Evolutionary conservation across 37 sponge, comb jelly and placozoan genomes (phyloP).

Genomic region (Cliona cf. orientalis): DNA sequence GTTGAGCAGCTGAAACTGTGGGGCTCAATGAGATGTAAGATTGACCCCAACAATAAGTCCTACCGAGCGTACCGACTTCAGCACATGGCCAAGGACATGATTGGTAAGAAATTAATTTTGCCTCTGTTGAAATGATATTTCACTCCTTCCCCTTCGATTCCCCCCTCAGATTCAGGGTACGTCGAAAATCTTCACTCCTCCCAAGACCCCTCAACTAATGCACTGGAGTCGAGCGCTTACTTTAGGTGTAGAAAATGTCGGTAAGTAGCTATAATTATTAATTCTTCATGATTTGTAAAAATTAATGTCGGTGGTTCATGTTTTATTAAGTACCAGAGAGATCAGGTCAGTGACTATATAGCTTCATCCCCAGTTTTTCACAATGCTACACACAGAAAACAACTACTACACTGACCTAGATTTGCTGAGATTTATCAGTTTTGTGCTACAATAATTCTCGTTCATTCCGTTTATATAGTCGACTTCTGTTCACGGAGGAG

Average conservation of each 20-base stretch:
- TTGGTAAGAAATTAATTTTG: conserved; percentile 15
- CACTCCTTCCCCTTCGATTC: not conserved
- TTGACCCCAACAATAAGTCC: conserved; percentile 36
- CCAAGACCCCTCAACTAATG: conserved; percentile 47
- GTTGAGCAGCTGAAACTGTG: conserved; percentile 78
- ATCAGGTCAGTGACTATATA: too few species aligned
- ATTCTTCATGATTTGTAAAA: not conserved
- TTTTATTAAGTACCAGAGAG: too few species aligned
- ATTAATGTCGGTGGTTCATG: too few species aligned
- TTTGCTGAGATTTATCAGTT: too few species aligned
- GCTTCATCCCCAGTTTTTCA: not conserved
- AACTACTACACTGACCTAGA: not conserved
- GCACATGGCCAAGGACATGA: conserved; percentile 40
- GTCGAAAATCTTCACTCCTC: conserved; percentile 35
- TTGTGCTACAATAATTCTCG: not conserved
- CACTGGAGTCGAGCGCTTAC: conserved; percentile 11
- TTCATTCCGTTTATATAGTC: conserved; percentile 23
- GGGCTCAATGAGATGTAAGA: conserved; percentile 69
- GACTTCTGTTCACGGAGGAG: conserved; percentile 63
- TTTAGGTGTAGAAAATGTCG: conserved; percentile 83
- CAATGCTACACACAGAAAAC: not conserved
- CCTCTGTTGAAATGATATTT: not conserved
- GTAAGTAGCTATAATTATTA: conserved; percentile 21
- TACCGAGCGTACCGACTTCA: conserved; percentile 62
- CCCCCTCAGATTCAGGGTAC: conserved; percentile 18